phyloP scores from a whole-genome alignment of 1,140 invertebrate species.

The Bombus waltoni region DNA sequence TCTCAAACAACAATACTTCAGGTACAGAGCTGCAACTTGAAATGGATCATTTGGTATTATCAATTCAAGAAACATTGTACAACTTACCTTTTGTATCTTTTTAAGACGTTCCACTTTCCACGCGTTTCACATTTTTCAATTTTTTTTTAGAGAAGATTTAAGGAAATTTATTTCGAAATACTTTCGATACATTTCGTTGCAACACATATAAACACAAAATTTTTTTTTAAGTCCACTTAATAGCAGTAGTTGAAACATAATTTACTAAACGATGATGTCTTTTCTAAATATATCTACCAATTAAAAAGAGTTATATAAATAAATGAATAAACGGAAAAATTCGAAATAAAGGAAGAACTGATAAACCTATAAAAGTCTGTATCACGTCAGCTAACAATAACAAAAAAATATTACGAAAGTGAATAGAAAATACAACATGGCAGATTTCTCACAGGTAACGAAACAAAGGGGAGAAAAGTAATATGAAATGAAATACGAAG shows the following conservation, averaged over 20 bases:
- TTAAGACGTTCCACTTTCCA: too few species aligned
- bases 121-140: too few species aligned
- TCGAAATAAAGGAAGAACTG: background rate
- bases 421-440: background rate
- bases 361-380: background rate
- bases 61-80: too few species aligned
- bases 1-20: too few species aligned
- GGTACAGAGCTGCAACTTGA: too few species aligned
- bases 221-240: background rate
- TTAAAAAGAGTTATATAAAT: background rate
- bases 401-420: conserved; percentile 19
- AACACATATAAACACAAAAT: background rate
- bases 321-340: background rate
- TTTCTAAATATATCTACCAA: background rate
- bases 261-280: background rate
- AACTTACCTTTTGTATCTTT: too few species aligned
- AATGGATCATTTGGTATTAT: too few species aligned
- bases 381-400: background rate
- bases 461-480: conserved; percentile 8
- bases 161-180: background rate
- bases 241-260: background rate
- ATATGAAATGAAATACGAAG: conserved; percentile 23
- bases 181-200: background rate
- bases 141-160: too few species aligned
- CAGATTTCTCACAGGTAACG: conserved; percentile 12